A percentile compares a stretch with the other conserved stretches of the same genome.
phyloP scores from a whole-genome alignment of 2,888 invertebrate species.

The Lasioglossum calceatum region DNA sequence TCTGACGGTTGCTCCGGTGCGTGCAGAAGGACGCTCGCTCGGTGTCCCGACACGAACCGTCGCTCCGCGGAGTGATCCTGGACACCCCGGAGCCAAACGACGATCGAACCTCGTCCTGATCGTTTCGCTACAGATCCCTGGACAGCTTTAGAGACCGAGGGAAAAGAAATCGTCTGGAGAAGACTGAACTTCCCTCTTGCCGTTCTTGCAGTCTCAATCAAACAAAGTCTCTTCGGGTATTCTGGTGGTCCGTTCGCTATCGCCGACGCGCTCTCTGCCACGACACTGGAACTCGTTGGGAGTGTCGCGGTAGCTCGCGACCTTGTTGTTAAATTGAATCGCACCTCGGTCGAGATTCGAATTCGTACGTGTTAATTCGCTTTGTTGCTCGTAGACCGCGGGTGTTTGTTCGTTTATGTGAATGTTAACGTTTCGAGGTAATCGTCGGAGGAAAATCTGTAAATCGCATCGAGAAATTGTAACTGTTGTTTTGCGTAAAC shows the following conservation, averaged over 20 bases:
- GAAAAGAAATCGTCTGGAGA: not conserved
- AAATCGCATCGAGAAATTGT: not conserved
- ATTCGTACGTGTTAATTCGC: not conserved
- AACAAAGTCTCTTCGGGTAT: not conserved
- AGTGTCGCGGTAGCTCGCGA: not conserved
- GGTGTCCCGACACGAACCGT: constrained; percentile 3
- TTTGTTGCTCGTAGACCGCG: not conserved
- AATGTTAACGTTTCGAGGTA: not conserved
- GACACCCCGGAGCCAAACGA: not conserved
- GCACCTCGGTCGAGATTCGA: not conserved
- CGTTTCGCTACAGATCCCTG: not conserved
- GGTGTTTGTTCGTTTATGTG: not conserved
- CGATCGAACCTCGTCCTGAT: not conserved
- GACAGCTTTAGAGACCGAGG: not conserved
- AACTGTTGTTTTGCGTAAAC: not conserved
- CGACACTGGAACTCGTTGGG: not conserved
- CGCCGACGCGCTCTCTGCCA: not conserved
- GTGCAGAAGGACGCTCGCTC: not conserved
- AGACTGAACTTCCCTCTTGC: not conserved
- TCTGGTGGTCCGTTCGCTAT: not conserved
- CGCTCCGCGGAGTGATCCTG: not conserved
- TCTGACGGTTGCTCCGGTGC: not conserved
- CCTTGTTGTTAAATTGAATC: not conserved
- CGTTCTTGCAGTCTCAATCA: not conserved
- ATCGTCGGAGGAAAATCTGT: not conserved